A percentile compares a stretch with the other conserved stretches of the same genome.
These are phyloP conservation scores for Invenusta paracnida DNA, from an alignment of 2,888 invertebrate species.

Conservation along the genomic window DNA sequence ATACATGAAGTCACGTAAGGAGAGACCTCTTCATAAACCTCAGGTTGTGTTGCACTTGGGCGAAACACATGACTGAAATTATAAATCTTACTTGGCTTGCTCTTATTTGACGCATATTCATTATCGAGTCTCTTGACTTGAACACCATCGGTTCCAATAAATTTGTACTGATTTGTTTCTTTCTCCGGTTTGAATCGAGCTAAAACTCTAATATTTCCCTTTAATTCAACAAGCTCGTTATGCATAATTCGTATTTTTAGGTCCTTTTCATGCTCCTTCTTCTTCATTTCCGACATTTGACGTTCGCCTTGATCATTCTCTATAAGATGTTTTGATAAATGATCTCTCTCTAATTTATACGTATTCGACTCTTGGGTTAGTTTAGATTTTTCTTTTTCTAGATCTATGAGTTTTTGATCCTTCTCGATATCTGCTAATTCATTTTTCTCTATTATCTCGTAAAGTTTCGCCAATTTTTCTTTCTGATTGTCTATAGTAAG, in stretches of 20 bases:
- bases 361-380: background rate
- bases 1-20: constrained; percentile 34
- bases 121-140: constrained; percentile 5
- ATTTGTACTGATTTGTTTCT: background rate
- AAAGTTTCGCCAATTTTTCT: constrained; percentile 29
- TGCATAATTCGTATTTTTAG: constrained; percentile 34
- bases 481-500: constrained; percentile 14
- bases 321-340: background rate
- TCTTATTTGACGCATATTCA: background rate
- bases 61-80: constrained; percentile 32
- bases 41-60: background rate
- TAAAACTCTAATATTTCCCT: constrained; percentile 33
- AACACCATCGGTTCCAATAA: constrained; percentile 9
- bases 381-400: constrained; percentile 20
- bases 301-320: constrained; percentile 31
- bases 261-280: constrained; percentile 36
- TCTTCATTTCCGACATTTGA: background rate
- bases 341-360: constrained; percentile 25
- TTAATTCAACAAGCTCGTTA: constrained; percentile 36
- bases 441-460: constrained; percentile 16
- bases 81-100: background rate
- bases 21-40: constrained; percentile 29
- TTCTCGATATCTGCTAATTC: constrained; percentile 27
- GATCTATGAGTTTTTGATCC: constrained; percentile 17
- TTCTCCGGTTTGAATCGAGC: constrained; percentile 32